Evolutionary conservation across 1,140 invertebrate species (phyloP).

Genomic region (Saccostrea cuccullata): DNA sequence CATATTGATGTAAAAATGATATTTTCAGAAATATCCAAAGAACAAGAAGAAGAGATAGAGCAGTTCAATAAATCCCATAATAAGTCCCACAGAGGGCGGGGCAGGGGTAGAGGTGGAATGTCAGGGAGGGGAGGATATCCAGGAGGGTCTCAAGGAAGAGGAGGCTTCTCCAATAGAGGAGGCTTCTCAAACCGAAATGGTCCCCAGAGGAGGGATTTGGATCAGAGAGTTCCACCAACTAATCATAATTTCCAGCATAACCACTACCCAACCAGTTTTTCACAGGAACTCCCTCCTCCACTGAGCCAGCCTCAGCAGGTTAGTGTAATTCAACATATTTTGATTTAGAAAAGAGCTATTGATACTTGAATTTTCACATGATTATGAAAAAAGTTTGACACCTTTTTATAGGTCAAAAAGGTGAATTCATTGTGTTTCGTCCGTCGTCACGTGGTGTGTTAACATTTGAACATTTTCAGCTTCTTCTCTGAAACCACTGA

Average conservation of each 20-base stretch:
- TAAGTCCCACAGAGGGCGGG: neutral
- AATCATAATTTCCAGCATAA: neutral
- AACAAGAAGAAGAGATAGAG: slow-evolving; percentile 20
- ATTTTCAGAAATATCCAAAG: neutral
- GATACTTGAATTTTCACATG: no score
- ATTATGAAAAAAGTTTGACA: no score
- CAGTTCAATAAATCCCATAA: neutral
- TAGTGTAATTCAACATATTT: neutral
- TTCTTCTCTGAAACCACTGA: no score
- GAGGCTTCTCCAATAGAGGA: neutral
- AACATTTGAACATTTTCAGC: no score
- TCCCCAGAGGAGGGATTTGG: neutral
- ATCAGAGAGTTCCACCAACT: neutral
- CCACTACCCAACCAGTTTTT: neutral
- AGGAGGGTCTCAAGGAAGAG: no score
- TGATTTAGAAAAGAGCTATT: no score
- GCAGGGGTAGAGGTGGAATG: neutral
- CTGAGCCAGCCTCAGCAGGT: neutral
- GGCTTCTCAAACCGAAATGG: neutral
- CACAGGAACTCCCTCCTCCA: neutral
- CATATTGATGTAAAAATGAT: neutral
- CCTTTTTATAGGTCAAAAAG: no score
- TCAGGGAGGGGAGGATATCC: no score
- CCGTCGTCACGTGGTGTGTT: no score
- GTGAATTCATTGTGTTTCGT: no score